Percentiles rank a stretch among this genome's conserved stretches.
Evolutionary conservation across 2,797 vertebrate genomes (phyloP).

Genomic region (Myotis myotis): DNA sequence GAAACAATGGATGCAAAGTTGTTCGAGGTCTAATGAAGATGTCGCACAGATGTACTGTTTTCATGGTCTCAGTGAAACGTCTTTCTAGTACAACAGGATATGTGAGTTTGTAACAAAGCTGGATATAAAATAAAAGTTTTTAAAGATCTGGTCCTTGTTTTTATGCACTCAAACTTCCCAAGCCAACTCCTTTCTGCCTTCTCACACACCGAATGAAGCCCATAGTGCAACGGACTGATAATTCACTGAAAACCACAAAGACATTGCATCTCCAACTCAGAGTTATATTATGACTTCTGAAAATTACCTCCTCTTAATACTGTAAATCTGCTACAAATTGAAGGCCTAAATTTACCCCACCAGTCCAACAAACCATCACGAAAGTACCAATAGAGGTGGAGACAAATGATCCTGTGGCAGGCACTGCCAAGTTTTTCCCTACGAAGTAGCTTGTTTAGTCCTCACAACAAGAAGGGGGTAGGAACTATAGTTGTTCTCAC

Average conservation of each 20-base stretch:
- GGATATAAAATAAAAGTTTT: conserved; percentile 4
- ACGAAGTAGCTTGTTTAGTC: background rate
- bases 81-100: conserved; percentile 22
- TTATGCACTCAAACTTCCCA: background rate
- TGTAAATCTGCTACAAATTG: background rate
- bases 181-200: conserved; percentile 32
- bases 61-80: conserved; percentile 17
- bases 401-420: background rate
- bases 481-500: background rate
- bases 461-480: background rate
- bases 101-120: conserved; percentile 34
- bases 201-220: conserved; percentile 7
- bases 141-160: conserved; percentile 28
- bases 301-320: background rate
- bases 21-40: conserved; percentile 44
- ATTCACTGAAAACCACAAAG: background rate
- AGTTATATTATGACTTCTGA: background rate
- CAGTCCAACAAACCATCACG: background rate
- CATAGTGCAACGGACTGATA: background rate
- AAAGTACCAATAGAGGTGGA: background rate
- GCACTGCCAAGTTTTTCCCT: background rate
- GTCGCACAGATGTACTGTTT: conserved; percentile 45
- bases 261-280: background rate
- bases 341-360: background rate
- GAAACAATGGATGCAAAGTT: conserved; percentile 3